Conservation (phyloP, 2,797 vertebrate species). For the Chrosomus eos region DNA sequence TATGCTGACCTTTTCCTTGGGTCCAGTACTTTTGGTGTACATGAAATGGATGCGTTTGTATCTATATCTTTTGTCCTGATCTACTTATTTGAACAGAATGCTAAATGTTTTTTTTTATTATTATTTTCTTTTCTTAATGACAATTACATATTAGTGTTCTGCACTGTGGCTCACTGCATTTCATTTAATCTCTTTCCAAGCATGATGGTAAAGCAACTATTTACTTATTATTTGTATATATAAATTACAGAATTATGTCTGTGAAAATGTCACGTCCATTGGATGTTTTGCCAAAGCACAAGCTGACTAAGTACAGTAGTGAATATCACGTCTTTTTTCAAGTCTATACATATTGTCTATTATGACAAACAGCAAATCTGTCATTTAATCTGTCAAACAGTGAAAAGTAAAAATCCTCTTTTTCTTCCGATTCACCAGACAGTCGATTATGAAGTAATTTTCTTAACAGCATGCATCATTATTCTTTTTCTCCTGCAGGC, state of each 20-base stretch:
- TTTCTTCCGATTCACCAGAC: background rate
- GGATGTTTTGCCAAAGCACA: background rate
- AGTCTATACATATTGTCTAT: background rate
- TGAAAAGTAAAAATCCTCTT: background rate
- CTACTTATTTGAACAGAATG: background rate
- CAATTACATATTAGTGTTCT: no score
- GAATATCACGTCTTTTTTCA: background rate
- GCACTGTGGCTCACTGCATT: background rate
- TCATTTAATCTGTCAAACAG: background rate
- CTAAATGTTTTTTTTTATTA: background rate
- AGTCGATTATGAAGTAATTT: background rate
- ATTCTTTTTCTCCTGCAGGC: background rate
- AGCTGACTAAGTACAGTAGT: no score
- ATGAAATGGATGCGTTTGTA: background rate
- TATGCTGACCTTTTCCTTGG: background rate
- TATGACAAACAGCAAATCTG: background rate
- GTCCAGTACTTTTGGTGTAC: background rate
- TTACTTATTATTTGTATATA: no score
- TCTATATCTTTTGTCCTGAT: background rate
- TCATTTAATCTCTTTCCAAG: background rate
- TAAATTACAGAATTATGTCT: conserved; percentile 17
- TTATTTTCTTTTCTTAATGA: background rate
- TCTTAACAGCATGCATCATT: background rate
- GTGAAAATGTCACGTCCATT: background rate
- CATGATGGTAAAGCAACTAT: background rate